phyloP scores from a whole-genome alignment of 2,888 invertebrate species.

The Mimachlamys varia region DNA sequence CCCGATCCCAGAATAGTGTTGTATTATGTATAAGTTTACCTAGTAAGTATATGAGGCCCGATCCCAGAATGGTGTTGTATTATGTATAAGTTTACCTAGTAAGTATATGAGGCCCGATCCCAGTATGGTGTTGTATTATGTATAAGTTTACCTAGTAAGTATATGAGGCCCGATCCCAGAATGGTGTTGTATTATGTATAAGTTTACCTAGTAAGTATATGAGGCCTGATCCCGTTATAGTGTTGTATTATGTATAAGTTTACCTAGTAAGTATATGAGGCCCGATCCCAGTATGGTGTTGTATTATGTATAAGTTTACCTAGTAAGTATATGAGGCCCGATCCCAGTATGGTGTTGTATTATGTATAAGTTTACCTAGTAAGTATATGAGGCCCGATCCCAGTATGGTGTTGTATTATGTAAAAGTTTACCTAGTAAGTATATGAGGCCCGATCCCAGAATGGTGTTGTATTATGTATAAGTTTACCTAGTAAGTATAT shows the following conservation, averaged over 20 bases:
- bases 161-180: slow-evolving; percentile 71
- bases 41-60: slow-evolving; percentile 72
- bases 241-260: slow-evolving; percentile 65
- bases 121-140: slow-evolving; percentile 73
- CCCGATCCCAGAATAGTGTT: slow-evolving; percentile 75
- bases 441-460: slow-evolving; percentile 71
- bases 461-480: slow-evolving; percentile 71
- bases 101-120: slow-evolving; percentile 73
- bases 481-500: slow-evolving; percentile 72
- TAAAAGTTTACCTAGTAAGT: slow-evolving; percentile 67
- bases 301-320: slow-evolving; percentile 66
- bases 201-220: slow-evolving; percentile 72
- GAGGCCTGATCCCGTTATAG: slow-evolving; percentile 72
- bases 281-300: slow-evolving; percentile 75
- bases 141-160: slow-evolving; percentile 67
- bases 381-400: slow-evolving; percentile 73
- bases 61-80: slow-evolving; percentile 74
- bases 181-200: slow-evolving; percentile 71
- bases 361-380: slow-evolving; percentile 64
- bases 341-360: slow-evolving; percentile 74
- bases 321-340: slow-evolving; percentile 72
- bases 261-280: slow-evolving; percentile 74
- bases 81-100: slow-evolving; percentile 64
- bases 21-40: slow-evolving; percentile 66
- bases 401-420: slow-evolving; percentile 73